phyloP scores from a whole-genome alignment of 2,113 vertebrate species.

The Pelobates fuscus region DNA sequence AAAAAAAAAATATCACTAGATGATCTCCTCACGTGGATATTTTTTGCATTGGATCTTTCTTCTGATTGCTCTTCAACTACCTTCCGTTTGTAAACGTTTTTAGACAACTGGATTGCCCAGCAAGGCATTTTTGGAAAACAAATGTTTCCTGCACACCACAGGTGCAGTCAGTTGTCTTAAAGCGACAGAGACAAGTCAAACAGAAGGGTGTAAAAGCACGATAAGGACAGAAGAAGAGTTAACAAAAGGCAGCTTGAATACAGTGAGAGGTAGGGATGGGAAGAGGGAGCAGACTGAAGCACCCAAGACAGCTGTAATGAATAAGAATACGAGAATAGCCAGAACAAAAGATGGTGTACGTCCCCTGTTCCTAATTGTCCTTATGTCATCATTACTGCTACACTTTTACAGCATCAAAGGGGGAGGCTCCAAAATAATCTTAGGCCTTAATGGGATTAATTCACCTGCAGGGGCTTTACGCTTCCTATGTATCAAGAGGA shows the following conservation, averaged over 20 bases:
- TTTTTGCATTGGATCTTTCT: too few species aligned
- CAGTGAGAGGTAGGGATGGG: constrained; percentile 24
- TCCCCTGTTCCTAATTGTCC: constrained; percentile 28
- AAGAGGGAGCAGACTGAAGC: constrained; percentile 14
- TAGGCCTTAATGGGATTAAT: constrained; percentile 37
- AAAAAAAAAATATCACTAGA: too few species aligned
- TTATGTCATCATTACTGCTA: constrained; percentile 29
- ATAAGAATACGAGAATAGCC: constrained; percentile 32
- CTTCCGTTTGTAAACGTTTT: too few species aligned
- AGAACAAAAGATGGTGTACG: constrained; percentile 30
- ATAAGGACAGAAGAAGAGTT: neutral
- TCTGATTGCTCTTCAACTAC: too few species aligned
- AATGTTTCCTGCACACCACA: constrained; percentile 32
- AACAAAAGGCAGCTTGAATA: constrained; percentile 24
- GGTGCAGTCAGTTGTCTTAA: constrained; percentile 45
- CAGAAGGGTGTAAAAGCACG: constrained; percentile 12
- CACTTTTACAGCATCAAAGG: constrained; percentile 35
- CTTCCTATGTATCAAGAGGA: constrained; percentile 14
- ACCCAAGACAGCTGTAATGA: constrained; percentile 41
- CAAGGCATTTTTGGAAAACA: neutral
- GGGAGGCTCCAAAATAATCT: constrained; percentile 15
- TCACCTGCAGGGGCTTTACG: constrained; percentile 33
- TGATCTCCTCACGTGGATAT: too few species aligned
- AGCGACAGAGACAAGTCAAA: constrained; percentile 40
- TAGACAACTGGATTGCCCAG: too few species aligned